A percentile compares a stretch with the other conserved stretches of the same genome.
Conservation (phyloP, 2,113 vertebrate species). For the Limnothrissa miodon region DNA sequence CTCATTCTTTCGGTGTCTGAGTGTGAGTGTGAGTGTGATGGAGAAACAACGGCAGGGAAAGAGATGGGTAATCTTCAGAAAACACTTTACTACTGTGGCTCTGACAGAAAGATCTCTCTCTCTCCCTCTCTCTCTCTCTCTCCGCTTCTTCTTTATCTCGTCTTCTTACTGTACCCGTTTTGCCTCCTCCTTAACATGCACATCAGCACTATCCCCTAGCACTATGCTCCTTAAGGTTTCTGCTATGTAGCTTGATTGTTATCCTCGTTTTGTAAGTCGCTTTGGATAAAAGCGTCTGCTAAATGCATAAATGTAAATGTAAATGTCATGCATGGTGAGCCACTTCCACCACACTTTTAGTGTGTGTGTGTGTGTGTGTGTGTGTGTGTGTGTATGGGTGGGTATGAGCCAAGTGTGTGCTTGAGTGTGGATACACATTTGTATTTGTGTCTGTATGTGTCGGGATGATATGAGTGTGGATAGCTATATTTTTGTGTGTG, state of each 20-base stretch:
- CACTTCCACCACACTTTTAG: no score
- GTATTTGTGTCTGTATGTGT: neutral
- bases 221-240: no score
- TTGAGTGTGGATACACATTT: neutral
- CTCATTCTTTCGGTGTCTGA: no score
- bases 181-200: neutral
- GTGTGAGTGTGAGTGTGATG: no score
- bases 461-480: no score
- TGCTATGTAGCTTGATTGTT: no score
- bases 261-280: no score
- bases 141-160: neutral
- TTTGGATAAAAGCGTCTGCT: no score
- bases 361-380: neutral
- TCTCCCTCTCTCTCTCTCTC: no score
- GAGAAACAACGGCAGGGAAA: constrained; percentile 20
- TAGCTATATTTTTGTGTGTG: neutral
- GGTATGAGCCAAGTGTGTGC: neutral
- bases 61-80: constrained; percentile 30
- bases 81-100: neutral
- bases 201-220: no score
- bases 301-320: no score
- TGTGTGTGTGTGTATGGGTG: neutral
- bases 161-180: neutral
- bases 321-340: neutral
- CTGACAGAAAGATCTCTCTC: neutral